Percentiles rank a stretch among this genome's conserved stretches.
phyloP scores from a whole-genome alignment of 2,113 vertebrate species.

The Ictalurus furcatus region DNA sequence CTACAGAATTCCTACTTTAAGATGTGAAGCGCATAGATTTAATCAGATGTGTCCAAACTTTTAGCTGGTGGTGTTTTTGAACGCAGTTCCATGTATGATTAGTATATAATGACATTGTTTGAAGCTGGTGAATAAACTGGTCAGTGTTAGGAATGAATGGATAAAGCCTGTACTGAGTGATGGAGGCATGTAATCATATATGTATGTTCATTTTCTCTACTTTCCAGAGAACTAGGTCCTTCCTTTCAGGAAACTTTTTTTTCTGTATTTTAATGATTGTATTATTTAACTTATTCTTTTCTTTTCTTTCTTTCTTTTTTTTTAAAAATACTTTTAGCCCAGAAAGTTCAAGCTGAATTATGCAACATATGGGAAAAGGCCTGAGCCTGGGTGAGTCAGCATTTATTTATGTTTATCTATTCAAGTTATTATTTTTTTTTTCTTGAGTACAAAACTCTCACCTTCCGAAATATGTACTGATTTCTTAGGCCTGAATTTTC shows the following conservation, averaged over 20 bases:
- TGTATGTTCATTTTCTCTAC: constrained; percentile 64
- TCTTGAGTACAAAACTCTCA: neutral
- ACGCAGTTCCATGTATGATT: constrained; percentile 16
- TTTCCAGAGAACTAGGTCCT: constrained; percentile 65
- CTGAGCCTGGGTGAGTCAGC: constrained; percentile 74
- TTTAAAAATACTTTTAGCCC: constrained; percentile 62
- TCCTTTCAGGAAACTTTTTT: constrained; percentile 40
- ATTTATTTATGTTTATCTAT: neutral
- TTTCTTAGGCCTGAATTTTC: constrained; percentile 81
- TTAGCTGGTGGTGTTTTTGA: neutral
- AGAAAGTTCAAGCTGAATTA: constrained; percentile 82
- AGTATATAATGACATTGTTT: constrained; percentile 74
- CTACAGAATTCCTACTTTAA: neutral
- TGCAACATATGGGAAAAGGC: constrained; percentile 78
- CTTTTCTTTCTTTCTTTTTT: constrained; percentile 2
- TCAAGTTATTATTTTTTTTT: too few species aligned
- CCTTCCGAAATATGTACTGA: neutral
- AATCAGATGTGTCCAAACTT: neutral
- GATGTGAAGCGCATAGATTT: neutral
- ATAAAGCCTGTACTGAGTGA: constrained; percentile 75
- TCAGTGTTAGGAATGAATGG: constrained; percentile 73
- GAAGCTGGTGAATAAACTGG: constrained; percentile 78
- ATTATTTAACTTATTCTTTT: constrained; percentile 19
- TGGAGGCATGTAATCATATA: constrained; percentile 78
- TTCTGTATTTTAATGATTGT: constrained; percentile 59